A percentile compares a stretch with the other conserved stretches of the same genome.
These are phyloP conservation scores for Melanophora roralis DNA, from an alignment of 2,888 invertebrate genomes.

Conservation along the genomic window DNA sequence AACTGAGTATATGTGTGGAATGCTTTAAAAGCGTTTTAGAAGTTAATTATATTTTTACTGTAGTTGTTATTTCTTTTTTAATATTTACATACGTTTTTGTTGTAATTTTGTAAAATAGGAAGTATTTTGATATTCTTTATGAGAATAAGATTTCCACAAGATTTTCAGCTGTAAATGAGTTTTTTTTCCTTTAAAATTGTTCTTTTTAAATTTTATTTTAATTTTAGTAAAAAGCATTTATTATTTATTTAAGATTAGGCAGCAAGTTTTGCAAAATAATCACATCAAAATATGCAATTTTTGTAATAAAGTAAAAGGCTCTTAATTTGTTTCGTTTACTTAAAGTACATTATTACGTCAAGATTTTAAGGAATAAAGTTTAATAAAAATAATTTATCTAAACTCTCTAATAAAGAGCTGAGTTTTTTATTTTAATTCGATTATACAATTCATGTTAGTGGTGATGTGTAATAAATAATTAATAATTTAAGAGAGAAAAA, in stretches of 20 bases:
- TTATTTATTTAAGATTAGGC: no score
- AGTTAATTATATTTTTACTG: constrained; percentile 20
- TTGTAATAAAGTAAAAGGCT: no score
- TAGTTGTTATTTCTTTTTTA: constrained; percentile 8
- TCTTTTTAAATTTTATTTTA: background rate
- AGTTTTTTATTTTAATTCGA: background rate
- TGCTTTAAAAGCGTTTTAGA: constrained; percentile 49
- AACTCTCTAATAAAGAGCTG: background rate
- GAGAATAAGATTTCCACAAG: background rate
- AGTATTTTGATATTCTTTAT: background rate
- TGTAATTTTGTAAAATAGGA: constrained; percentile 14
- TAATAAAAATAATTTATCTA: constrained; percentile 13
- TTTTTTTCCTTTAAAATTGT: background rate
- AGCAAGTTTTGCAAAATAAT: no score
- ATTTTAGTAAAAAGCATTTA: background rate
- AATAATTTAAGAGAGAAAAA: constrained; percentile 11
- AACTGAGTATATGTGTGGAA: constrained; percentile 21
- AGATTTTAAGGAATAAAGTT: constrained; percentile 16
- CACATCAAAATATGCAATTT: no score
- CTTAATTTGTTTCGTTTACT: background rate
- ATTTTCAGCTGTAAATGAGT: background rate
- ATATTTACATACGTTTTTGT: constrained; percentile 26
- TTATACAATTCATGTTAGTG: background rate
- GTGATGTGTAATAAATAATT: constrained; percentile 11
- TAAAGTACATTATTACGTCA: background rate